phyloP scores from a whole-genome alignment of 1,140 invertebrate species.

The silkworm (Bombyx mori) region ASM3026992v2 NC_085123.1:10243501-10244000 shows the following conservation, averaged over 20 bases:
- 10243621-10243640: slow-evolving; percentile 60
- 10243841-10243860: slow-evolving; percentile 72
- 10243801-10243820: slow-evolving; percentile 56
- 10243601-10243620: slow-evolving; percentile 29
- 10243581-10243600: slow-evolving; percentile 44
- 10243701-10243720: slow-evolving; percentile 52
- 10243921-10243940: slow-evolving; percentile 70
- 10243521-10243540: no score
- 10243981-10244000: slow-evolving; percentile 24
- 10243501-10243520: no score
- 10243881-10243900: slow-evolving; percentile 73
- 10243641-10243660: slow-evolving; percentile 46
- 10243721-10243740: slow-evolving; percentile 70
- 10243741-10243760: slow-evolving; percentile 77
- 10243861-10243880: slow-evolving; percentile 83
- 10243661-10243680: slow-evolving; percentile 40
- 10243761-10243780: slow-evolving; percentile 49
- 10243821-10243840: slow-evolving; percentile 54
- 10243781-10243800: slow-evolving; percentile 64
- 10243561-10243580: slow-evolving; percentile 23
- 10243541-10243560: background rate
- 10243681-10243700: slow-evolving; percentile 13
- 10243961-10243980: slow-evolving; percentile 46
- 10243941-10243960: slow-evolving; percentile 42
- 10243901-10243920: slow-evolving; percentile 49